A percentile compares a stretch with the other conserved stretches of the same genome.
phyloP scores from a whole-genome alignment of 1,140 invertebrate genomes.

The Linepithema humile region DNA sequence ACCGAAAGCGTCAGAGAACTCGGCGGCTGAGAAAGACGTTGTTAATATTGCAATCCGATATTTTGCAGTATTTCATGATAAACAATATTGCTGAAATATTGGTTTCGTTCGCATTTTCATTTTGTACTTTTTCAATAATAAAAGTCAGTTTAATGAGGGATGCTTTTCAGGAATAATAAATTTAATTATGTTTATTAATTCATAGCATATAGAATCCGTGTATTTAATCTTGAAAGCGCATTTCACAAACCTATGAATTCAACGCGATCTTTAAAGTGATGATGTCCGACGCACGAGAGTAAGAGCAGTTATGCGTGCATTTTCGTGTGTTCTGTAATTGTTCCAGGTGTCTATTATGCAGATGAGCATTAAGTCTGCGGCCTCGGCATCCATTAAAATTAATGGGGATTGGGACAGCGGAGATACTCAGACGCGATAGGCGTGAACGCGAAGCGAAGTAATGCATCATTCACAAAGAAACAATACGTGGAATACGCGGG shows the following conservation, averaged over 20 bases:
- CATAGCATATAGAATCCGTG: neutral
- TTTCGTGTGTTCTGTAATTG: conserved; percentile 68
- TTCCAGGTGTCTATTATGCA: conserved; percentile 67
- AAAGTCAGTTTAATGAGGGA: neutral
- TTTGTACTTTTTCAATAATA: neutral
- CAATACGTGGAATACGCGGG: conserved; percentile 31
- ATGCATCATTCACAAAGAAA: conserved; percentile 52
- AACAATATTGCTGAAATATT: neutral
- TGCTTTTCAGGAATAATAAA: neutral
- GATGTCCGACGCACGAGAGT: neutral
- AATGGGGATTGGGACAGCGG: conserved; percentile 76
- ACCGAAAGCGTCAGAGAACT: conserved; percentile 33
- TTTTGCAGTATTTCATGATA: conserved; percentile 15
- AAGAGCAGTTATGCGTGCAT: conserved; percentile 58
- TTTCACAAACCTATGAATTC: conserved; percentile 24
- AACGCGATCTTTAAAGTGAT: neutral
- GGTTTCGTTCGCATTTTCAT: neutral
- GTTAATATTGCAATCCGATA: conserved; percentile 21
- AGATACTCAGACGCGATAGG: conserved; percentile 69
- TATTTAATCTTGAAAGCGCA: neutral
- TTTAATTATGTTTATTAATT: neutral
- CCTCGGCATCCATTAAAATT: conserved; percentile 76
- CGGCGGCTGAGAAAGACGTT: conserved; percentile 4
- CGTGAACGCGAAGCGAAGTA: conserved; percentile 63
- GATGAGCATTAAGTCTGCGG: conserved; percentile 73